These are phyloP conservation scores for Brachyistius frenatus DNA, from an alignment of 2,113 vertebrate genomes.

Conservation along the genomic window DNA sequence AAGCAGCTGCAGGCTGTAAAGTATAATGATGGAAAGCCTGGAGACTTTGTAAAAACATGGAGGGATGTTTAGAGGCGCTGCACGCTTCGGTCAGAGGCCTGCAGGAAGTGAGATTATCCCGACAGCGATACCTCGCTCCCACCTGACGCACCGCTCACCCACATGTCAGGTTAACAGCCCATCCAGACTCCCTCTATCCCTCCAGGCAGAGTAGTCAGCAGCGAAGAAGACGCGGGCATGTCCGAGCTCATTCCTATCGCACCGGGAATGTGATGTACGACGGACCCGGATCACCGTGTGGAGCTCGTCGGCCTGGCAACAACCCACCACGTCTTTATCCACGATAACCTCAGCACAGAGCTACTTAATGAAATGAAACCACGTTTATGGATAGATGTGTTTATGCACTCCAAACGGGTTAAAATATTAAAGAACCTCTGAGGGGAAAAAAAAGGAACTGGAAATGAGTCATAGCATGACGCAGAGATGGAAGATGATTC, in stretches of 20 bases:
- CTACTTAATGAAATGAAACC: constrained; percentile 23
- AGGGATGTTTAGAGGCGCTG: constrained; percentile 13
- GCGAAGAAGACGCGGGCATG: constrained; percentile 21
- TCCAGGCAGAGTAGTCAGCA: constrained; percentile 12
- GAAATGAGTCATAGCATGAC: constrained; percentile 12
- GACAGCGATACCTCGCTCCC: neutral
- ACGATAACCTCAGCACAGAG: neutral
- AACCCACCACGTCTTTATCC: neutral
- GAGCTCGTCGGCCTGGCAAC: constrained; percentile 16
- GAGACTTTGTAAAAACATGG: constrained; percentile 35
- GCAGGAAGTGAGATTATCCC: neutral
- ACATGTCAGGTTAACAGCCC: constrained; percentile 9
- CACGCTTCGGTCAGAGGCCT: constrained; percentile 8
- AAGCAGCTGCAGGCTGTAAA: constrained; percentile 5
- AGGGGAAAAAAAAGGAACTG: neutral
- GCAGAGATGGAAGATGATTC: constrained; percentile 23
- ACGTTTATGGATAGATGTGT: too few species aligned
- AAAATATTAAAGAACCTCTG: constrained; percentile 5
- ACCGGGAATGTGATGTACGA: constrained; percentile 17
- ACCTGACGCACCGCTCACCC: constrained; percentile 2
- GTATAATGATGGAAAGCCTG: constrained; percentile 26
- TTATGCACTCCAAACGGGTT: constrained; percentile 6
- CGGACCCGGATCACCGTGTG: constrained; percentile 4
- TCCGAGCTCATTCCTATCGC: constrained; percentile 24
- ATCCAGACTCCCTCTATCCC: constrained; percentile 4